Conservation (phyloP, 92 coral and sea anemone species). For the Epizoanthus ramosus region DNA sequence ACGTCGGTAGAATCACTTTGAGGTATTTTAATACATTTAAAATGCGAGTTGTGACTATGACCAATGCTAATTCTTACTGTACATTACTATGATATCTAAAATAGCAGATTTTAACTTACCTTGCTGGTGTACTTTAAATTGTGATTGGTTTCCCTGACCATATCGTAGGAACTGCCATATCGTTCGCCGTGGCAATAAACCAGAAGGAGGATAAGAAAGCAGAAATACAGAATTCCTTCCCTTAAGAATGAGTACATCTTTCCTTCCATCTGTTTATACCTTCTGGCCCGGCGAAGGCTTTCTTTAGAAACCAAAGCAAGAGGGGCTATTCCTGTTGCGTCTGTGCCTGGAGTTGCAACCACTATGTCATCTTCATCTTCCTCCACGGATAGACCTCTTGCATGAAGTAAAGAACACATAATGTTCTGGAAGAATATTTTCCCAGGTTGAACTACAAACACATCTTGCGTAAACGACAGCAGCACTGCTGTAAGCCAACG, state of each 20-base stretch:
- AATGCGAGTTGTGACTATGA: too few species aligned
- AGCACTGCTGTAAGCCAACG: conserved; percentile 62
- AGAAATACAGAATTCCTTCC: neutral
- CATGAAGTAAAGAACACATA: too few species aligned
- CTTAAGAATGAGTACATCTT: neutral
- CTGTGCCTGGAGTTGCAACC: conserved; percentile 9
- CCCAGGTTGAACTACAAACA: conserved; percentile 41
- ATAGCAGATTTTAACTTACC: too few species aligned
- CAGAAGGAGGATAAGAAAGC: neutral
- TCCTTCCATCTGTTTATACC: neutral
- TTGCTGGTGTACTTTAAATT: too few species aligned
- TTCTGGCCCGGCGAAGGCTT: conserved; percentile 3
- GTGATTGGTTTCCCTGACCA: too few species aligned
- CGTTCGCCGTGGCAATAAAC: conserved; percentile 13
- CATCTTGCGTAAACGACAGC: conserved; percentile 48
- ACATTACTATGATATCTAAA: too few species aligned
- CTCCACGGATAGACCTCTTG: neutral
- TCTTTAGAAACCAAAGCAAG: neutral
- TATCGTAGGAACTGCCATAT: neutral
- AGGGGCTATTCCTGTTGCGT: neutral
- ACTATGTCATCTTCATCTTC: neutral
- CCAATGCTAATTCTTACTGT: too few species aligned
- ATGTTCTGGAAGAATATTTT: conserved; percentile 12
- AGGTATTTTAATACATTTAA: too few species aligned
- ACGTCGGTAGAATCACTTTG: too few species aligned